These are phyloP conservation scores for Epinephelus coioides DNA, from an alignment of 2,797 vertebrate species.

Conservation along the genomic window DNA sequence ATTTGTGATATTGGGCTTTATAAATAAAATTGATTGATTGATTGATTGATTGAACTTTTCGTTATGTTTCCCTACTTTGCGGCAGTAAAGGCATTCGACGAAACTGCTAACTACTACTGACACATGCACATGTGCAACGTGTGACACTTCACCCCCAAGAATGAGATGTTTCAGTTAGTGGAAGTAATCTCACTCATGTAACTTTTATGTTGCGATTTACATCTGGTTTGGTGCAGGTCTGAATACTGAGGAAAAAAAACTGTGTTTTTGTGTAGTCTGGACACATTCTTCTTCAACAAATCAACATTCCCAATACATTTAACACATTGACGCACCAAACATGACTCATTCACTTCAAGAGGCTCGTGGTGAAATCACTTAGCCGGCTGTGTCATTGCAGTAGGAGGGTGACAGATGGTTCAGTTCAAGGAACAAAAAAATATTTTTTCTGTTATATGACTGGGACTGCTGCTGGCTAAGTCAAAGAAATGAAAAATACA, in stretches of 20 bases:
- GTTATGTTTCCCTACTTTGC: background rate
- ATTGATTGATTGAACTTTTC: background rate
- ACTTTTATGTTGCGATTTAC: background rate
- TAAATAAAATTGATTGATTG: no score
- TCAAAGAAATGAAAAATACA: conserved; percentile 50
- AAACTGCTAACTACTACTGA: conserved; percentile 2
- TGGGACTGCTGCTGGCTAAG: conserved; percentile 47
- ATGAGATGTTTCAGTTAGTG: background rate
- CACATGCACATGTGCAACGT: background rate
- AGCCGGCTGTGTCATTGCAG: conserved; percentile 14
- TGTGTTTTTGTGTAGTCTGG: conserved; percentile 8
- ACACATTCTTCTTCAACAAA: background rate
- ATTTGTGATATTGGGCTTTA: no score
- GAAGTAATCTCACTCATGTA: background rate
- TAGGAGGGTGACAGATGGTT: conserved; percentile 38
- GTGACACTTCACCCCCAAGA: background rate
- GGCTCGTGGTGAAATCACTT: conserved; percentile 15
- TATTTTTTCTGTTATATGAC: conserved; percentile 28
- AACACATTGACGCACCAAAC: conserved; percentile 1
- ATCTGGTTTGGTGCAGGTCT: background rate
- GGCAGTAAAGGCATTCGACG: background rate
- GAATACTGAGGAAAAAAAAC: background rate
- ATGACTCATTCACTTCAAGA: conserved; percentile 34
- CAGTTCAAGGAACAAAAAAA: conserved; percentile 1
- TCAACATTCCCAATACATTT: conserved; percentile 9